These are phyloP conservation scores for Zaprionus camerounensis DNA, from an alignment of 1,140 invertebrate species.

Conservation along the genomic window DNA sequence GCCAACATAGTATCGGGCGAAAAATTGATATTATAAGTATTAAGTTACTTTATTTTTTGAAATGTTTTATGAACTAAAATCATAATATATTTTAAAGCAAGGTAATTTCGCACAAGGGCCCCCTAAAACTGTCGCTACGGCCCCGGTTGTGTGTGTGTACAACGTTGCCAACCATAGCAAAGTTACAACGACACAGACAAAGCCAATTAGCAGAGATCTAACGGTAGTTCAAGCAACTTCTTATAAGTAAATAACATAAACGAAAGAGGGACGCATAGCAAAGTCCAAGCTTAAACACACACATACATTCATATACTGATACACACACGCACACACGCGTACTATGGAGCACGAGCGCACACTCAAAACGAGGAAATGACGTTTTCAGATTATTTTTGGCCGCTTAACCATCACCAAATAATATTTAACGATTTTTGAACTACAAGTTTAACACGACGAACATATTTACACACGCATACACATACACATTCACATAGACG, in stretches of 20 bases:
- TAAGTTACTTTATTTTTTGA: too few relatives aligned
- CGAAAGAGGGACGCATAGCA: slow-evolving; percentile 44
- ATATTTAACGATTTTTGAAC: slow-evolving; percentile 67
- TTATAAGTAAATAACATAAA: slow-evolving; percentile 64
- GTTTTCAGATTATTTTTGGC: slow-evolving; percentile 75
- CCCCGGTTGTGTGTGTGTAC: neutral
- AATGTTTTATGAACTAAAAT: too few relatives aligned
- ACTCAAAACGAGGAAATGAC: slow-evolving; percentile 68
- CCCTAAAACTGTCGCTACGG: too few relatives aligned
- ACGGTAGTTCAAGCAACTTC: slow-evolving; percentile 77
- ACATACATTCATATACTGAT: neutral
- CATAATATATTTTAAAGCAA: too few relatives aligned
- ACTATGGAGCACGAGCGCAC: slow-evolving; percentile 9
- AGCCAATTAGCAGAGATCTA: slow-evolving; percentile 72
- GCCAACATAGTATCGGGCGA: too few relatives aligned
- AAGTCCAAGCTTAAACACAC: slow-evolving; percentile 29
- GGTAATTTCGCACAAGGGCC: too few relatives aligned
- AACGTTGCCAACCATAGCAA: slow-evolving; percentile 53
- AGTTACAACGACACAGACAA: slow-evolving; percentile 50
- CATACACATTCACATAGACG: slow-evolving; percentile 8
- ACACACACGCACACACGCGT: slow-evolving; percentile 4
- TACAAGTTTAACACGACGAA: slow-evolving; percentile 31
- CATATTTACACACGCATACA: slow-evolving; percentile 5
- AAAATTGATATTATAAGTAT: too few relatives aligned
- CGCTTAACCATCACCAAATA: slow-evolving; percentile 53